phyloP scores from a whole-genome alignment of 2,113 vertebrate genomes.

The Procapra przewalskii region DNA sequence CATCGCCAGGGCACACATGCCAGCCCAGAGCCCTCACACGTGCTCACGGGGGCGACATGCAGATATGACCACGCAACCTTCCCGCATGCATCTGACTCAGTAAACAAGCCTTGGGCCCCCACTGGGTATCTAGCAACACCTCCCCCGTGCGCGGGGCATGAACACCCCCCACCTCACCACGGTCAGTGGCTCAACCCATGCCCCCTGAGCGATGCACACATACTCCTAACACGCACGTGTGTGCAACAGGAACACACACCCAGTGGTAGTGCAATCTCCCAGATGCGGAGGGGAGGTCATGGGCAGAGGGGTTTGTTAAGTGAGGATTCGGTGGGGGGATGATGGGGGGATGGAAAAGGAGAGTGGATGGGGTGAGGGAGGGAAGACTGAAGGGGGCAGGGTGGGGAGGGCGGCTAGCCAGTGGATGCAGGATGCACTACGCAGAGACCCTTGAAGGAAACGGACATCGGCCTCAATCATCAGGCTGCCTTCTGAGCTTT shows the following conservation, averaged over 20 bases:
- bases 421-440: not conserved
- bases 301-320: not conserved
- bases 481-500: not conserved
- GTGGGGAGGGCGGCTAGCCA: not conserved
- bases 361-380: not conserved
- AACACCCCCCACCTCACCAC: not conserved
- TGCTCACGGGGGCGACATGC: constrained; percentile 41
- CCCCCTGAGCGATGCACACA: not conserved
- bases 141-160: not conserved
- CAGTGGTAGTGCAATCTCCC: not conserved
- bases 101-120: constrained; percentile 19
- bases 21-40: not conserved
- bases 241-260: not conserved
- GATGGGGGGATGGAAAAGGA: not conserved
- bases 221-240: not conserved
- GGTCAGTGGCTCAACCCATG: not conserved
- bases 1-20: constrained; percentile 11
- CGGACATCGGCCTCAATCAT: not conserved
- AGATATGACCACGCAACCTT: constrained; percentile 38
- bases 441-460: not conserved
- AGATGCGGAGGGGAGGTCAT: not conserved
- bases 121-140: not conserved
- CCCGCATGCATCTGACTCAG: not conserved
- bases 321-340: not conserved
- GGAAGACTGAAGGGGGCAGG: not conserved